Base-by-base conservation (phyloP, 2,113 vertebrate genomes). In the Puma concolor region DNA sequence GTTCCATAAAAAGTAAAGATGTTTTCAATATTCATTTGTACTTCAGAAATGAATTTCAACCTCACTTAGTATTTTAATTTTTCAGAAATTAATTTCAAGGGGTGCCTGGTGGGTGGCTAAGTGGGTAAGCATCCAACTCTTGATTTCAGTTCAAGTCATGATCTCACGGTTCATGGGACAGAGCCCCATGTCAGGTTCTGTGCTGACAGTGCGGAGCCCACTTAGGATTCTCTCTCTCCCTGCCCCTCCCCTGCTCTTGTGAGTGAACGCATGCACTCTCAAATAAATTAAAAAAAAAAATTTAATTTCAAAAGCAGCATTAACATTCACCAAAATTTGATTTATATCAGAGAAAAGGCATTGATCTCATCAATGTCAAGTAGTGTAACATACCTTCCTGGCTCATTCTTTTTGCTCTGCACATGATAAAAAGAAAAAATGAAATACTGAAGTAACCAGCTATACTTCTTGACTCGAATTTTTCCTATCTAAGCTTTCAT, bases 11-110 rank as follows among this genome's bases (percentile, higher is more conserved):
- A 91, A 77, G 66, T 92, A 48, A 71, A 74, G 31, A 91, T 79
- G 33, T 41, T 93, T 91, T 91, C 95, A 94, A 86, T 29, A 23
- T 66, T 88, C 69, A 71, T 84, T 82, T 80, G 15, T 63, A 83
- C 19, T 88, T 88, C 27, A 87, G 25, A 92, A 92, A 95, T 91
- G 86, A 92, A 94, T 64, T 91, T 87, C 79, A 81, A 74, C n/a
- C 52, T 48, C 10, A 84, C 31, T 93, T 71, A 71, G 16, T 76
- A 86, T 33, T 92, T 89, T 94, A 90, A 67, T 54, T 97, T n/a
- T 57, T 88, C 17, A 87, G 25, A 96, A 92, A 95, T 89, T 88
- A 88, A 85, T 87, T 83, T 87, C 57, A 60, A 60, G 21, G 19
- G 57, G 57, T 9, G 57, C 7, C 19, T 57, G 7, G 57, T 23